A percentile compares a stretch with the other conserved stretches of the same genome.
Conservation (phyloP, 2,888 invertebrate genomes). For the Poecilobothrus nobilitatus region DNA sequence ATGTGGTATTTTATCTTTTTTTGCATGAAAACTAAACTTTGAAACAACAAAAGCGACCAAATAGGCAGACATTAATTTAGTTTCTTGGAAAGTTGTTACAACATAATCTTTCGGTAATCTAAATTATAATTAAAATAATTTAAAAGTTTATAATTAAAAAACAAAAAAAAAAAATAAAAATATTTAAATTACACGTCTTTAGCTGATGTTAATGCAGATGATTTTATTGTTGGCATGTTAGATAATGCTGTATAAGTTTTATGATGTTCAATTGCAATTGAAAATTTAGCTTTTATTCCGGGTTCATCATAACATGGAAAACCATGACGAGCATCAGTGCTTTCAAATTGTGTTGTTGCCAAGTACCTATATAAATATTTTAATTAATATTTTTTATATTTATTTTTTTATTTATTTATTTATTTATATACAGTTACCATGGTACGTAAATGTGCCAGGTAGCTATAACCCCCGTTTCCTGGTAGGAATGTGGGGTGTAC, state of each 20-base stretch:
- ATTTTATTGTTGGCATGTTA: constrained; percentile 44
- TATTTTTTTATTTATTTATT: too few relatives aligned
- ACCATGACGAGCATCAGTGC: constrained; percentile 56
- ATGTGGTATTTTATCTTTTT: constrained; percentile 27
- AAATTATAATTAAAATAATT: too few relatives aligned
- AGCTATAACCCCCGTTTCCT: too few relatives aligned
- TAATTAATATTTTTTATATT: too few relatives aligned
- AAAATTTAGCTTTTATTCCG: constrained; percentile 58
- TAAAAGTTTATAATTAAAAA: too few relatives aligned
- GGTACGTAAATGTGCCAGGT: too few relatives aligned
- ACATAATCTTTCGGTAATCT: background rate
- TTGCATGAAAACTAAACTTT: constrained; percentile 42
- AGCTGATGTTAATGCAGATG: constrained; percentile 16
- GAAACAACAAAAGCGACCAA: constrained; percentile 71
- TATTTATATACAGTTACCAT: too few relatives aligned
- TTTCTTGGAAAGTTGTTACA: constrained; percentile 40
- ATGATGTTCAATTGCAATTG: constrained; percentile 33
- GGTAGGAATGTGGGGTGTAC: too few relatives aligned
- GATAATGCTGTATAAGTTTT: constrained; percentile 34
- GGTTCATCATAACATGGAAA: constrained; percentile 67
- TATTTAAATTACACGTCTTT: constrained; percentile 5
- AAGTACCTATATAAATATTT: constrained; percentile 35
- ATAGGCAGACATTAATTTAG: constrained; percentile 65
- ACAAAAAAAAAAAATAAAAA: constrained; percentile 9
- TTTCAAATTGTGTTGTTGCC: constrained; percentile 61